These are phyloP conservation scores for Dallia pectoralis DNA, from an alignment of 2,797 vertebrate genomes.

Conservation along the genomic window DNA sequence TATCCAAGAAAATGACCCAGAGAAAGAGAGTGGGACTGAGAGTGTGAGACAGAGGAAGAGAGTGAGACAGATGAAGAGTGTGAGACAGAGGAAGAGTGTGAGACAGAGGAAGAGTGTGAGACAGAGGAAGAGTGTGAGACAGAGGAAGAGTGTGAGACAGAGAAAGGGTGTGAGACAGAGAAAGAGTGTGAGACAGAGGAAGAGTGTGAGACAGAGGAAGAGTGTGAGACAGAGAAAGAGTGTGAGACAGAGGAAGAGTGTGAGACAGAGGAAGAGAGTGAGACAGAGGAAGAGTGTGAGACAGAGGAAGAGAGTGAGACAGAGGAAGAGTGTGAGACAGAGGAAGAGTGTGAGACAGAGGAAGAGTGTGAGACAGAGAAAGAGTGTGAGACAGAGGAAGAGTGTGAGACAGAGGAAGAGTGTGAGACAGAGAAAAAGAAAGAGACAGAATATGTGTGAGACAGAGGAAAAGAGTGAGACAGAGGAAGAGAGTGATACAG, in stretches of 20 bases:
- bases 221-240: background rate
- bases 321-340: background rate
- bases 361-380: constrained; percentile 27
- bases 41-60: background rate
- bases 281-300: background rate
- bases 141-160: constrained; percentile 5
- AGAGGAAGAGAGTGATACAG: too few species aligned
- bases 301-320: background rate
- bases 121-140: too few species aligned
- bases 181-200: background rate
- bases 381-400: background rate
- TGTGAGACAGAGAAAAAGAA: too few species aligned
- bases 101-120: too few species aligned
- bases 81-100: constrained; percentile 33
- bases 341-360: constrained; percentile 10
- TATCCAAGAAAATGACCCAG: background rate
- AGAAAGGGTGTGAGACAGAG: background rate
- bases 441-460: too few species aligned
- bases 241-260: background rate
- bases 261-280: background rate
- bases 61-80: constrained; percentile 31
- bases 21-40: background rate
- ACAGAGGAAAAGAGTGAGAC: too few species aligned
- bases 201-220: background rate
- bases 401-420: background rate